Conservation (phyloP, 2,888 invertebrate genomes). For the Boloria selene region DNA sequence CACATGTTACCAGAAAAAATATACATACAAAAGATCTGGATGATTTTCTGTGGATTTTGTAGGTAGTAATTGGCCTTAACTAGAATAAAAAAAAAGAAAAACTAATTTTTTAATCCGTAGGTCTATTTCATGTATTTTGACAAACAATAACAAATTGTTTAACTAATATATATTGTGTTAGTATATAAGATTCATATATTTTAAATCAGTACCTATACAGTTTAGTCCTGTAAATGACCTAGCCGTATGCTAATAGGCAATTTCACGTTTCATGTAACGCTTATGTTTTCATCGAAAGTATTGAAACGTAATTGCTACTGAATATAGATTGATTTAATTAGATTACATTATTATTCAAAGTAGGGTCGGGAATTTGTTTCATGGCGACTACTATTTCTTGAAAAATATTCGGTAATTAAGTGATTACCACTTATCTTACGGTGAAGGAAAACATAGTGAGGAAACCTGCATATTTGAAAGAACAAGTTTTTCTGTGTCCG, state of each 20-base stretch:
- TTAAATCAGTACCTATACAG: background rate
- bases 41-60: background rate
- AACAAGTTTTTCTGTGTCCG: too few species aligned
- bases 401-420: too few species aligned
- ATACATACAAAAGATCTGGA: too few species aligned
- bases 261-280: conserved; percentile 52
- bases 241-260: conserved; percentile 41
- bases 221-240: conserved; percentile 1
- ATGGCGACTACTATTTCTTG: background rate
- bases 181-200: background rate
- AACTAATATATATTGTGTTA: too few species aligned
- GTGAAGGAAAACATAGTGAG: too few species aligned
- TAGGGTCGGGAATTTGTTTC: background rate
- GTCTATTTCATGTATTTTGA: too few species aligned
- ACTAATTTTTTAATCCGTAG: too few species aligned
- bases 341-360: conserved; percentile 21
- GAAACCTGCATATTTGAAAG: too few species aligned
- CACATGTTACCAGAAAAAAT: too few species aligned
- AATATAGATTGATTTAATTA: conserved; percentile 29
- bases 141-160: too few species aligned
- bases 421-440: too few species aligned
- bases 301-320: conserved; percentile 48
- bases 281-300: conserved; percentile 61
- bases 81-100: too few species aligned
- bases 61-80: background rate